Evolutionary conservation across 2,888 invertebrate genomes (phyloP).

Genomic region (Strigamia maritima): DNA sequence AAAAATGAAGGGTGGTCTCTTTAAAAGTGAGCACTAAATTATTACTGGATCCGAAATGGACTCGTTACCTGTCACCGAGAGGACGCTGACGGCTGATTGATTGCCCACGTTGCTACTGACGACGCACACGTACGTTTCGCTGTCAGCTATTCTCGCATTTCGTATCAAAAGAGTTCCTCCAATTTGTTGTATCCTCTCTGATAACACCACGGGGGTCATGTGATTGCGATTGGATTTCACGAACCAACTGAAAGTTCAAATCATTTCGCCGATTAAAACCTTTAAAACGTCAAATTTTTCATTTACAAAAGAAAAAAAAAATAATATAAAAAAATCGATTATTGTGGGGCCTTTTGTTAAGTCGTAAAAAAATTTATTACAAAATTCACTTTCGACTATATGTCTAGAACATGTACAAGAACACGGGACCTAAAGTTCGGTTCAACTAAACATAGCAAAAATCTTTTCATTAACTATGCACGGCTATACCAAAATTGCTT

Average conservation of each 20-base stretch:
- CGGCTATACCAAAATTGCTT: too few species aligned
- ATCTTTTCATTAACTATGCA: too few species aligned
- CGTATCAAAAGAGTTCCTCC: conserved; percentile 44
- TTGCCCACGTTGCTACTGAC: conserved; percentile 46
- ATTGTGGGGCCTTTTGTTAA: too few species aligned
- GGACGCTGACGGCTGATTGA: conserved; percentile 44
- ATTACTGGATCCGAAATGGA: background rate
- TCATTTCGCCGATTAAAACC: background rate
- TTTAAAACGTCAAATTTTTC: background rate
- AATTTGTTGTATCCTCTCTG: conserved; percentile 85
- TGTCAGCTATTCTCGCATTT: conserved; percentile 43
- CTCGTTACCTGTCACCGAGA: conserved; percentile 45
- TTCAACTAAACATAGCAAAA: too few species aligned
- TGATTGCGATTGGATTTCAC: conserved; percentile 34
- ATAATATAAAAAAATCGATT: too few species aligned
- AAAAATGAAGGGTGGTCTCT: background rate
- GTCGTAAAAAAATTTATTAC: too few species aligned
- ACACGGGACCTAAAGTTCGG: too few species aligned
- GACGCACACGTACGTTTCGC: conserved; percentile 44
- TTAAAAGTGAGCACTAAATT: background rate
- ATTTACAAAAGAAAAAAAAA: background rate
- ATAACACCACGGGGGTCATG: conserved; percentile 67
- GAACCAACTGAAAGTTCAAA: conserved; percentile 30
- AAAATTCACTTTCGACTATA: too few species aligned
- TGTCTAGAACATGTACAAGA: too few species aligned